phyloP scores from a whole-genome alignment of 2,797 vertebrate genomes.

The Sebastes cheni region DNA sequence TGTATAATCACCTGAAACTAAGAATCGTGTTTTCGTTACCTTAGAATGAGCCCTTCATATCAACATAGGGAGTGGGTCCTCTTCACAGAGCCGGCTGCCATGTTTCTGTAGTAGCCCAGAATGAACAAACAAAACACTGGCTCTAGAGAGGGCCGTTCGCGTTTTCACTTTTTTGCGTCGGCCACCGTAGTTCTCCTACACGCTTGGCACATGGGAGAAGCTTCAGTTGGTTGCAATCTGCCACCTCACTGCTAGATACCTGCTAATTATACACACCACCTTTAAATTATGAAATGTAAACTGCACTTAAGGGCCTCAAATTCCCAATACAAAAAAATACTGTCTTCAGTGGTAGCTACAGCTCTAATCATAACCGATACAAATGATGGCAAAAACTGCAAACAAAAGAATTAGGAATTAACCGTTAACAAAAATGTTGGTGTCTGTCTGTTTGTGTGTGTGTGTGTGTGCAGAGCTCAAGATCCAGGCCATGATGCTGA shows the following conservation, averaged over 20 bases:
- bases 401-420: background rate
- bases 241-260: too few species aligned
- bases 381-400: background rate
- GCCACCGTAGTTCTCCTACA: too few species aligned
- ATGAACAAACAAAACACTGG: background rate
- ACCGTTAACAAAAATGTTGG: background rate
- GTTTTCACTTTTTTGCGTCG: too few species aligned
- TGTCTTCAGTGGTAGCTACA: background rate
- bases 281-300: background rate
- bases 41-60: too few species aligned
- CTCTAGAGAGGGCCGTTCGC: background rate
- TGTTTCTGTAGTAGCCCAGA: too few species aligned
- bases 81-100: too few species aligned
- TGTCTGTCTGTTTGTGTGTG: background rate
- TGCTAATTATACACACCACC: too few species aligned
- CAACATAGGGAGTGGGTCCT: too few species aligned
- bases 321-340: background rate
- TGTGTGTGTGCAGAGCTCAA: constrained; percentile 85
- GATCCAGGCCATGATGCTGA: constrained; percentile 90
- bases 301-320: background rate
- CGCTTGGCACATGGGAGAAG: too few species aligned
- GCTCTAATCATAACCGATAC: background rate
- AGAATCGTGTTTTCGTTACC: background rate
- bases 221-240: too few species aligned
- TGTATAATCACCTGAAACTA: background rate